Base-by-base conservation (phyloP, 2,113 vertebrate species). In the Gavia stellata region DNA sequence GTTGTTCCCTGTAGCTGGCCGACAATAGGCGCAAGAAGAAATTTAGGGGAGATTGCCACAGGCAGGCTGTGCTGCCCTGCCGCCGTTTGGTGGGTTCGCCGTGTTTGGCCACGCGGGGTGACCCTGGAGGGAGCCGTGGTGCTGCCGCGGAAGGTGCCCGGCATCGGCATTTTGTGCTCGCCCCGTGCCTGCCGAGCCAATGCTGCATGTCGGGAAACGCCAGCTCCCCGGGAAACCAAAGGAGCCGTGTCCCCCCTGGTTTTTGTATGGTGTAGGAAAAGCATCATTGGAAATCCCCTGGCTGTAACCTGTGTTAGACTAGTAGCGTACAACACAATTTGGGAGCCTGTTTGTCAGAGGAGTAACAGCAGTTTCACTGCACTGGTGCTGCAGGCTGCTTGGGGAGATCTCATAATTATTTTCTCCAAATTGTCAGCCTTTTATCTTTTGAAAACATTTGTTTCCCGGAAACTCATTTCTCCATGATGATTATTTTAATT, bases 181-280 rank as follows among this genome's bases (percentile, higher is more conserved):
- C 6, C 47, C 24, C 3, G 0, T 42, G 38, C 44, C 49, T 3
- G 1, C 17, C 29, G 25, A 68, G 44, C 53, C 68, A 45, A 8
- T 1, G 15, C 67, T 52, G 23, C 21, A 5, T 0, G 0, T 2
- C 0, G 3, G 31, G 36, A 33, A 42, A 13, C 1, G 7, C 42
- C 7, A 3, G 20, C 61, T 82, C 42, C 59, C 12, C 26, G 65
- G 65, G 68, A 73, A 68, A 36, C 6, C 36, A 34, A 25, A 66
- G 49, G 50, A 70, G 28, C 31, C 87, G 19, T 23, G 13, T 55
- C 23, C 20, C 6, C 0, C 17, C 7, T 55, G 33, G 1, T 9
- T 70, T 58, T 42, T 42, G 12, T 26, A 6, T 7, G 78, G 45
- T 68, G 61, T 31, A n/a, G 68, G n/a, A 75, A 84, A 71, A 85